A percentile compares a stretch with the other conserved stretches of the same genome.
Evolutionary conservation across 2,113 vertebrate species (phyloP).

Genomic region (Scortum barcoo): DNA sequence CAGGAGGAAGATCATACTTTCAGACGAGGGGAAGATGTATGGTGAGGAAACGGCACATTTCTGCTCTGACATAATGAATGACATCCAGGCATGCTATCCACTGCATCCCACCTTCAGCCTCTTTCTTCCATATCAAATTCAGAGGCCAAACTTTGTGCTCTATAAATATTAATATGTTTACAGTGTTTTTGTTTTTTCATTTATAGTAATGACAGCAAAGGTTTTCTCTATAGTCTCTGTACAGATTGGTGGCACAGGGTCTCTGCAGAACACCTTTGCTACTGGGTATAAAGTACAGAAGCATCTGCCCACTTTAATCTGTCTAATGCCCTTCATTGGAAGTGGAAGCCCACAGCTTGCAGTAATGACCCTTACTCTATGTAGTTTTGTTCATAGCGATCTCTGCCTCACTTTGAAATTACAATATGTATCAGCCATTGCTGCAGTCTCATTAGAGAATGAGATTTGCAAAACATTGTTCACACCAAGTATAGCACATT

Average conservation of each 20-base stretch:
- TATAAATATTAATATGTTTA: neutral
- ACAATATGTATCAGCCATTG: neutral
- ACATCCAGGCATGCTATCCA: neutral
- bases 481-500: neutral
- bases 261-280: neutral
- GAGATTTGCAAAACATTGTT: neutral
- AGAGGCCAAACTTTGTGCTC: neutral
- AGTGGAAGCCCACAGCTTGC: neutral
- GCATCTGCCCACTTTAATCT: neutral
- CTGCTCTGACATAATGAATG: neutral
- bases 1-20: conserved; percentile 96
- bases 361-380: neutral
- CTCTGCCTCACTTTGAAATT: neutral
- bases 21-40: conserved; percentile 98
- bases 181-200: neutral
- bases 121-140: neutral
- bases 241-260: neutral
- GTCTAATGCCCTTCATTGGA: neutral
- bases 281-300: neutral
- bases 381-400: neutral
- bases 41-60: conserved; percentile 85
- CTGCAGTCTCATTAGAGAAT: neutral
- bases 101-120: neutral
- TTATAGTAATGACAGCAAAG: neutral
- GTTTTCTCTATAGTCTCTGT: neutral